Conservation (phyloP, 2,797 vertebrate genomes). For the Acanthurus leucopareius region DNA sequence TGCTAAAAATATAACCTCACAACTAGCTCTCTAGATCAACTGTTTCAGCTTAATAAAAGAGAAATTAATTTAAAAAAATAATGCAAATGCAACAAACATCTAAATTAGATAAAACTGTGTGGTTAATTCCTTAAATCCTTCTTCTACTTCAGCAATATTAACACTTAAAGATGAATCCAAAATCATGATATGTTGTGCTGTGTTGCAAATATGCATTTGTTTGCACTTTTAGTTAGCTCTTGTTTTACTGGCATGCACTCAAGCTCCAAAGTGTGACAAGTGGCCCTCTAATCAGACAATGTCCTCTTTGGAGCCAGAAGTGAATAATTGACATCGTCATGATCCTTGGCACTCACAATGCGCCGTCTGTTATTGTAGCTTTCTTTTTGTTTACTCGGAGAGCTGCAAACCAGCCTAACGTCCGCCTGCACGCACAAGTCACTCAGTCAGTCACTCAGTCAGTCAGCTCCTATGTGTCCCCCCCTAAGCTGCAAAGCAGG, state of each 20-base stretch:
- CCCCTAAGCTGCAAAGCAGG: conserved; percentile 66
- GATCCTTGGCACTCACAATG: conserved; percentile 75
- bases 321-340: conserved; percentile 83
- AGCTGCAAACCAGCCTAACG: conserved; percentile 22
- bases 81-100: neutral
- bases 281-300: conserved; percentile 77
- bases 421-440: conserved; percentile 37
- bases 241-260: conserved; percentile 64
- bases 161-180: neutral
- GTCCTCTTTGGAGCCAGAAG: conserved; percentile 71
- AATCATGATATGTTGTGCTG: neutral
- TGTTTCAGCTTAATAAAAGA: neutral
- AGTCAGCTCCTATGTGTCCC: neutral
- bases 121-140: neutral
- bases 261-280: conserved; percentile 67
- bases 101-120: no score
- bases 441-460: conserved; percentile 2
- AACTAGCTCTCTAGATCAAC: neutral
- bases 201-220: conserved; percentile 27
- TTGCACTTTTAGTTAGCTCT: conserved; percentile 61
- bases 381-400: conserved; percentile 77
- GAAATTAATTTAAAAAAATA: neutral
- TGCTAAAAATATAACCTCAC: neutral
- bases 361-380: conserved; percentile 53
- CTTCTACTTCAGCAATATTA: neutral